Evolutionary conservation across 2,113 vertebrate species (phyloP).

Genomic region (Pachypanchax playfairii): DNA sequence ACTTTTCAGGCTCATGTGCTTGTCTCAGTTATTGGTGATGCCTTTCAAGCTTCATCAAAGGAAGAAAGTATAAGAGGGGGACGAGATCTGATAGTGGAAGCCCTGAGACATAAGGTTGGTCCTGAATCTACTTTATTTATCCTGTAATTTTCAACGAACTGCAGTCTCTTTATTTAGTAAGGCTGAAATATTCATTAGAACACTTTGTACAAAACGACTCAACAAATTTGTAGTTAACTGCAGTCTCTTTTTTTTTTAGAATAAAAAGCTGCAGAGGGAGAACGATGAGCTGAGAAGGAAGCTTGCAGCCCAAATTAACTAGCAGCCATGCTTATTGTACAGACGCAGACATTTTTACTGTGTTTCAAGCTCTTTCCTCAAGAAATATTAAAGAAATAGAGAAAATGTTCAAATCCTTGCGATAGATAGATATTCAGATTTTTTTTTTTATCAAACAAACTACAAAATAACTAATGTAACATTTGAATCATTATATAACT

Average conservation of each 20-base stretch:
- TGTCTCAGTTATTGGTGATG: constrained; percentile 76
- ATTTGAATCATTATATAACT: no score
- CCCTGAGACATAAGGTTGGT: constrained; percentile 78
- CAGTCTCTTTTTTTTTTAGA: constrained; percentile 45
- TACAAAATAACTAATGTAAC: no score
- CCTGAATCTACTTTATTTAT: background rate
- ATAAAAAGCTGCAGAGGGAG: constrained; percentile 77
- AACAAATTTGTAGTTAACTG: no score
- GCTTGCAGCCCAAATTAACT: constrained; percentile 36
- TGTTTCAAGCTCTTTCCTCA: background rate
- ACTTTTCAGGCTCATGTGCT: constrained; percentile 73
- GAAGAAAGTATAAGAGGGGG: constrained; percentile 40
- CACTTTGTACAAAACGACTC: background rate
- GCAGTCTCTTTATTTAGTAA: background rate
- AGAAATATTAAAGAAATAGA: no score
- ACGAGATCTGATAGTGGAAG: constrained; percentile 79
- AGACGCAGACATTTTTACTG: background rate
- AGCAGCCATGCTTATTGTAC: background rate
- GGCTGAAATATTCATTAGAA: background rate
- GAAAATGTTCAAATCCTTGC: no score
- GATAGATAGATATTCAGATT: no score
- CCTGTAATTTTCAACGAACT: background rate
- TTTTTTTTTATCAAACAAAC: no score
- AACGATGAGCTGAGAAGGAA: constrained; percentile 72
- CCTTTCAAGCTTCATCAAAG: constrained; percentile 57